A percentile compares a stretch with the other conserved stretches of the same genome.
Evolutionary conservation across 2,888 invertebrate species (phyloP).

Genomic region (Folsomia candida): DNA sequence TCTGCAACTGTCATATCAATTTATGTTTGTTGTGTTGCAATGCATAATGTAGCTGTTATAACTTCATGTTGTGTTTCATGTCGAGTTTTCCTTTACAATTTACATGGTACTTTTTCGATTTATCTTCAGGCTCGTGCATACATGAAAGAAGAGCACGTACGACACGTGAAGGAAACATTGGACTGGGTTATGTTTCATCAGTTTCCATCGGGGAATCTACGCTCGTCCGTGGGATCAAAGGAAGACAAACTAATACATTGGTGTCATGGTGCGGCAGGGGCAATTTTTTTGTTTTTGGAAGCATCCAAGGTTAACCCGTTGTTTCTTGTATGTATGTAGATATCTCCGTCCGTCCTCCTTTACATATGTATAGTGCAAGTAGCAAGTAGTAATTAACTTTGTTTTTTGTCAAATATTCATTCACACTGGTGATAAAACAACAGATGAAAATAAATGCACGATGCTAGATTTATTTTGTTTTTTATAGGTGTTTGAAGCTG

Average conservation of each 20-base stretch:
- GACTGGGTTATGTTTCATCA: constrained; percentile 61
- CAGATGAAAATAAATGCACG: too few species aligned
- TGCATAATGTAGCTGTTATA: too few species aligned
- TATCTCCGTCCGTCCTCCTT: constrained; percentile 38
- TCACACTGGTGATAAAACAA: too few species aligned
- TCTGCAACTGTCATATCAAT: too few species aligned
- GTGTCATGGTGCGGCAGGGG: constrained; percentile 93
- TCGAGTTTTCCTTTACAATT: too few species aligned
- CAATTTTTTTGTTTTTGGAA: constrained; percentile 67
- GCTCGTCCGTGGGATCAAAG: constrained; percentile 66
- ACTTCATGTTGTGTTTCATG: too few species aligned
- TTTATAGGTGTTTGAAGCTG: constrained; percentile 65
- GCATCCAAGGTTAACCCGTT: constrained; percentile 64
- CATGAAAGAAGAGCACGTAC: neutral
- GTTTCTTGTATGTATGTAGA: too few species aligned
- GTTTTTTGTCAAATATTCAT: too few species aligned
- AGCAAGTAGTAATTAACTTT: too few species aligned
- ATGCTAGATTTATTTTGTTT: too few species aligned
- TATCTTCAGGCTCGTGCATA: constrained; percentile 54
- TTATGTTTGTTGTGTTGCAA: too few species aligned
- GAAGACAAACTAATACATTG: constrained; percentile 80
- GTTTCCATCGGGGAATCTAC: constrained; percentile 53
- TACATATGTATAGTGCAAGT: too few species aligned
- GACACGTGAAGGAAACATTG: constrained; percentile 62
- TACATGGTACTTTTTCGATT: neutral